Percentiles rank a stretch among this genome's conserved stretches.
phyloP scores from a whole-genome alignment of 2,797 vertebrate species.

The Agapornis canus region DNA sequence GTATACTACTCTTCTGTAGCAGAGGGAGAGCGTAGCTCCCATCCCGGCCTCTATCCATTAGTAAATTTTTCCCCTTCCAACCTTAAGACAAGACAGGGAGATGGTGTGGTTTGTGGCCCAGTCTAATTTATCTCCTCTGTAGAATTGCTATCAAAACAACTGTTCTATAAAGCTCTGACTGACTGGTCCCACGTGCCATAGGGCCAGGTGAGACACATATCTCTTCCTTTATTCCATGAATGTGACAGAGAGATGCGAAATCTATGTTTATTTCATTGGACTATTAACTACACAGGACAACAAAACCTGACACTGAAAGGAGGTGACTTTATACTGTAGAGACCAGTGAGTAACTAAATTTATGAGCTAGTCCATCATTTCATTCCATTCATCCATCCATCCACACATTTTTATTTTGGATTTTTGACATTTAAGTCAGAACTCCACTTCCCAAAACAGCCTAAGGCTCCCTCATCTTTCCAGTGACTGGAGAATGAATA shows the following conservation, averaged over 20 bases:
- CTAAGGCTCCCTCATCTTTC: not conserved
- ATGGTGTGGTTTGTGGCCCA: not conserved
- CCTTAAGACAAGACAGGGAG: not conserved
- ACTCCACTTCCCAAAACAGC: constrained; percentile 2
- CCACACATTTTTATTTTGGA: constrained; percentile 10
- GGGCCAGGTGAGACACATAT: constrained; percentile 4
- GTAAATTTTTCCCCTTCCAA: not conserved
- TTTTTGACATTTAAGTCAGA: constrained; percentile 41
- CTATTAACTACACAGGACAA: constrained; percentile 8
- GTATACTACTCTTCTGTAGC: not conserved
- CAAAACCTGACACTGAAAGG: constrained; percentile 30
- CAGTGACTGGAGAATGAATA: constrained; percentile 1
- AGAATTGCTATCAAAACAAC: constrained; percentile 54
- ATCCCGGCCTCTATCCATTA: not conserved
- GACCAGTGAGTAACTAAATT: constrained; percentile 13
- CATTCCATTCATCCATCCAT: not conserved
- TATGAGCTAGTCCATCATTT: constrained; percentile 19
- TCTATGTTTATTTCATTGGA: constrained; percentile 41
- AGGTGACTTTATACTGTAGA: not conserved
- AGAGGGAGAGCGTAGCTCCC: not conserved
- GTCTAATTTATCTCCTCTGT: constrained; percentile 36
- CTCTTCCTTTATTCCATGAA: constrained; percentile 3
- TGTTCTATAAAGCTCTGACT: constrained; percentile 11
- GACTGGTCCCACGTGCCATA: not conserved
- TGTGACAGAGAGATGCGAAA: not conserved